A percentile compares a stretch with the other conserved stretches of the same genome.
Conservation (phyloP, 2,113 vertebrate species). For the Noturus placidus region DNA sequence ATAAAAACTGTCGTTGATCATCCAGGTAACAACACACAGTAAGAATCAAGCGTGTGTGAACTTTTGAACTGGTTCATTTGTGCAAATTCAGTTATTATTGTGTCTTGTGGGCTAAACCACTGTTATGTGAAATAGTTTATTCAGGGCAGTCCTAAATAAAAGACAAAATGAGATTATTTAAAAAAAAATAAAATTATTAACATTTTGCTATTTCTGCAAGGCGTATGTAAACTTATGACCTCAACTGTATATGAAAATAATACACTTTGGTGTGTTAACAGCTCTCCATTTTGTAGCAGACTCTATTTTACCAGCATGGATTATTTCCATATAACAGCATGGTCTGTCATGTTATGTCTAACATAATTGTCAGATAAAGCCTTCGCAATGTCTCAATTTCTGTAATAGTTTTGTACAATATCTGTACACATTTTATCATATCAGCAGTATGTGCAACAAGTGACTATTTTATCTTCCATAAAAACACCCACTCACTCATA, state of each 20-base stretch:
- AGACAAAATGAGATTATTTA: too few relatives aligned
- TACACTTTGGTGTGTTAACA: neutral
- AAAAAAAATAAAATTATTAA: too few relatives aligned
- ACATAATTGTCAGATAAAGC: neutral
- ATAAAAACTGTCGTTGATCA: too few relatives aligned
- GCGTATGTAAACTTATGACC: too few relatives aligned
- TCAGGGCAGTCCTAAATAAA: too few relatives aligned
- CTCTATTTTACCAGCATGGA: neutral
- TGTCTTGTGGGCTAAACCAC: too few relatives aligned
- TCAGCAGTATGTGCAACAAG: constrained; percentile 3
- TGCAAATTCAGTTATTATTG: too few relatives aligned
- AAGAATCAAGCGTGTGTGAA: too few relatives aligned
- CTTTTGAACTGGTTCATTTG: too few relatives aligned
- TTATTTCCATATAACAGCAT: neutral
- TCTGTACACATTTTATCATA: neutral
- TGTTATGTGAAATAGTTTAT: too few relatives aligned
- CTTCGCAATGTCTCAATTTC: neutral
- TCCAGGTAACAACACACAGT: too few relatives aligned
- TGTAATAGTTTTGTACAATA: neutral
- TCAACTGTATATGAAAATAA: neutral
- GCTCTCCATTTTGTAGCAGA: neutral
- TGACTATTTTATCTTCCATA: neutral
- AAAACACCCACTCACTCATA: constrained; percentile 8
- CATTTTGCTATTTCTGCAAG: too few relatives aligned
- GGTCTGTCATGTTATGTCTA: neutral